phyloP scores from a whole-genome alignment of 2,888 invertebrate species.

The Oegoconia quadripuncta region DNA sequence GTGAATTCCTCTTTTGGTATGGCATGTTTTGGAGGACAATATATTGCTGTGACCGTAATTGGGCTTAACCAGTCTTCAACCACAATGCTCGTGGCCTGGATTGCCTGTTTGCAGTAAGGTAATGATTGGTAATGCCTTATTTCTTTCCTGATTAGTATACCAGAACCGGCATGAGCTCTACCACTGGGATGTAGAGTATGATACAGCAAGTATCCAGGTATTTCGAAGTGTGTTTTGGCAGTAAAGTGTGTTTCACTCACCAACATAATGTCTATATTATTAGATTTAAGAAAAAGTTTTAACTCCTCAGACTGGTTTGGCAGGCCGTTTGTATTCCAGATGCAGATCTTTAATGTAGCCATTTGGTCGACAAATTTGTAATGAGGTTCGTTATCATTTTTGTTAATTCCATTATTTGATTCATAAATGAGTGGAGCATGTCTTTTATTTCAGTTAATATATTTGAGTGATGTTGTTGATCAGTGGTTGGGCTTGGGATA shows the following conservation, averaged over 20 bases:
- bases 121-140: conserved; percentile 10
- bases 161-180: conserved; percentile 12
- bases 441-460: conserved; percentile 4
- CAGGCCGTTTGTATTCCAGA: conserved; percentile 3
- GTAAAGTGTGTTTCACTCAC: conserved; percentile 15
- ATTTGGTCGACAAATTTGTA: neutral
- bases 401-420: neutral
- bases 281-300: neutral
- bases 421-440: neutral
- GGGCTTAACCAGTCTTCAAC: conserved; percentile 2
- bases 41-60: conserved; percentile 6
- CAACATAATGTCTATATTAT: conserved; percentile 13
- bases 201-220: conserved; percentile 8
- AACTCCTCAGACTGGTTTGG: conserved; percentile 1
- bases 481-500: too few relatives aligned
- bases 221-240: conserved; percentile 1
- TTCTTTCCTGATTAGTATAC: conserved; percentile 5
- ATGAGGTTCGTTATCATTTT: neutral
- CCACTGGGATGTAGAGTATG: conserved; percentile 12
- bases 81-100: conserved; percentile 13
- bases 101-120: conserved; percentile 6
- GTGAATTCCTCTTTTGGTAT: conserved; percentile 5
- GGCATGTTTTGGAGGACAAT: conserved; percentile 13
- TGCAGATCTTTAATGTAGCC: neutral
- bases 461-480: too few relatives aligned